Evolutionary conservation across 1,140 invertebrate species (phyloP).

Genomic region (Eciton burchellii): DNA sequence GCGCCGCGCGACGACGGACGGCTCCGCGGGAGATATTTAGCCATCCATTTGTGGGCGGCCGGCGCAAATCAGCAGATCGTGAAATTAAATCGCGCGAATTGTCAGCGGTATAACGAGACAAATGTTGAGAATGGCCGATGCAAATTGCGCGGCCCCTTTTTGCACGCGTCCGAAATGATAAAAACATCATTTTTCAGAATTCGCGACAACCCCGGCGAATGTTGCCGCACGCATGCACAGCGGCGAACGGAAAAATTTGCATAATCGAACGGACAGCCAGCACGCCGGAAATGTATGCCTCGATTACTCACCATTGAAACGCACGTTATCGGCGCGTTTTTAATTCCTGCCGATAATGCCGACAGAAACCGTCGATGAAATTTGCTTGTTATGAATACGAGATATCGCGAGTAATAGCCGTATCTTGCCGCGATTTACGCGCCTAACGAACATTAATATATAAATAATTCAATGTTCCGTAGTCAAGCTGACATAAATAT

Average conservation of each 20-base stretch:
- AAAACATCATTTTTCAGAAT: conserved; percentile 57
- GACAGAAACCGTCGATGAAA: not conserved
- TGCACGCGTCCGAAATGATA: not conserved
- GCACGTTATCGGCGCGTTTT: conserved; percentile 18
- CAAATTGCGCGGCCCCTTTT: conserved; percentile 41
- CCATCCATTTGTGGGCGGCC: not conserved
- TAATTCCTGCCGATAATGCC: conserved; percentile 2
- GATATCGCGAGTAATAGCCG: not conserved
- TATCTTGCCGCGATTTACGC: not conserved
- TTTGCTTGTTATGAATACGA: conserved; percentile 4
- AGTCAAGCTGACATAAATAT: conserved; percentile 32
- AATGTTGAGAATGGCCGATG: conserved; percentile 56
- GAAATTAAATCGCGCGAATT: conserved; percentile 60
- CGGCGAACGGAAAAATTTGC: conserved; percentile 59
- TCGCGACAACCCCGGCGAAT: conserved; percentile 45
- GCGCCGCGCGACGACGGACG: not conserved
- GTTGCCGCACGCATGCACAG: not conserved
- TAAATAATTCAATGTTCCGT: conserved; percentile 42
- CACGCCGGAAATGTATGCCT: conserved; percentile 49
- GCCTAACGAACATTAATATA: not conserved
- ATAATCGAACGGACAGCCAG: conserved; percentile 61
- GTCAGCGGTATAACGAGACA: conserved; percentile 55
- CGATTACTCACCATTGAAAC: conserved; percentile 37
- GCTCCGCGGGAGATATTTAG: conserved; percentile 30
- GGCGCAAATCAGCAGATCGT: conserved; percentile 25